Evolutionary conservation across 2,113 vertebrate species (phyloP).

Genomic region (Oreochromis niloticus): DNA sequence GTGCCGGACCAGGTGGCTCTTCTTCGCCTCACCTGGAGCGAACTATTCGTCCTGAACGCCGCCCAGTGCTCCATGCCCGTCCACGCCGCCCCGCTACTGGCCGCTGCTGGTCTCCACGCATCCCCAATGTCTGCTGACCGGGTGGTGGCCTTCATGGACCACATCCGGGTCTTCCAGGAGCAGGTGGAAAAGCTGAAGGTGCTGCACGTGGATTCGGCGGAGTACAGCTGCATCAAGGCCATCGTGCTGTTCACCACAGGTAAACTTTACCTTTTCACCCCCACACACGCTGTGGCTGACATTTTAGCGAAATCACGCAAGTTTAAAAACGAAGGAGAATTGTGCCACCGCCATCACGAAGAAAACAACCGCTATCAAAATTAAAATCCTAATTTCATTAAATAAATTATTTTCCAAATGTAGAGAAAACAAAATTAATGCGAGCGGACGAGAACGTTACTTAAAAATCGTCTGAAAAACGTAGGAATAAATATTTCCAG

Average conservation of each 20-base stretch:
- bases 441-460: not conserved
- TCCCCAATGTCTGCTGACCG: constrained; percentile 96
- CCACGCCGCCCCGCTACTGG: constrained; percentile 91
- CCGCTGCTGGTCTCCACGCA: constrained; percentile 91
- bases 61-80: constrained; percentile 97
- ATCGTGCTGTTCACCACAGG: constrained; percentile 97
- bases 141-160: constrained; percentile 98
- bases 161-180: constrained; percentile 98
- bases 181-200: constrained; percentile 98
- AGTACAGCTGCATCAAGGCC: constrained; percentile 98
- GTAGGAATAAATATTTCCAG: not conserved
- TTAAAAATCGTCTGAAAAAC: not conserved
- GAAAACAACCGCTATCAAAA: not conserved
- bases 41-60: constrained; percentile 96
- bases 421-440: not conserved
- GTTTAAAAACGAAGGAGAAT: not conserved
- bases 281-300: not conserved
- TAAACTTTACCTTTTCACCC: constrained; percentile 55
- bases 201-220: constrained; percentile 93
- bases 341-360: not conserved
- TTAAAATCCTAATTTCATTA: not conserved
- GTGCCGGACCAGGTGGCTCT: constrained; percentile 97
- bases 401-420: not conserved
- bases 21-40: constrained; percentile 95
- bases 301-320: not conserved